Evolutionary conservation across 2,888 invertebrate genomes (phyloP), one percentile per base, ranked within the genome.

Genomic region (Dicycla oo): DNA sequence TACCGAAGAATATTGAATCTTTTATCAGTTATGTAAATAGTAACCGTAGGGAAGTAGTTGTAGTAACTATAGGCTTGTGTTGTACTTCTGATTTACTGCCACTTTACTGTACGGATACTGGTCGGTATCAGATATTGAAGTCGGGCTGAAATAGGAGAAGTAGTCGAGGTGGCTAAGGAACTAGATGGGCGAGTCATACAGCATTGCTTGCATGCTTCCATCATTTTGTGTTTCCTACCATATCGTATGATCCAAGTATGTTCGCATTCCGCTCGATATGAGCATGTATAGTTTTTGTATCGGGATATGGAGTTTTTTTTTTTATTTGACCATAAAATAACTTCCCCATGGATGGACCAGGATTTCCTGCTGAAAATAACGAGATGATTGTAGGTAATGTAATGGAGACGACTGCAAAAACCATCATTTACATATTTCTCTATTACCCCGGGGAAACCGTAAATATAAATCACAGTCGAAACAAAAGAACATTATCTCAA

Each of bases 121-220:
- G 15, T 40, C 38, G 38, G 40, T 23, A 20, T 30, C 18, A 18
- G 6, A 65, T 30, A 61, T 65, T 43, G 26, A 13, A 43, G 34
- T 23, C 13, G 18, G 20, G 7, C 18, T 34, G 13, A 34, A 38
- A 45, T 34, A 23, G 8, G 13, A 10, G 13, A 34, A 47, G 10
- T 38, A 45, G 13, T 65, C 2, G 13, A 58, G 20, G 20, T 34
- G 13, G 7, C 0, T 43, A 10, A 15, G 34, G 20, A 67, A 15
- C 7, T 64, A 34, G 20, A 38, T 45, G 10, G 18, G 45, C 7
- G 20, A 26, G 23, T 23, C n/a, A 4, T 10, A 66, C 11, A 23
- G 20, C 34, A 67, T 67, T 38, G 10, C 10, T 47, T 47, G 38
- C 47, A 47, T 38, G 67, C 67, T 67, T 67, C 2, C 38, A 20